These are phyloP conservation scores for Drosophila tsacasi DNA, from an alignment of 1,140 invertebrate genomes.

Conservation along the genomic window DNA sequence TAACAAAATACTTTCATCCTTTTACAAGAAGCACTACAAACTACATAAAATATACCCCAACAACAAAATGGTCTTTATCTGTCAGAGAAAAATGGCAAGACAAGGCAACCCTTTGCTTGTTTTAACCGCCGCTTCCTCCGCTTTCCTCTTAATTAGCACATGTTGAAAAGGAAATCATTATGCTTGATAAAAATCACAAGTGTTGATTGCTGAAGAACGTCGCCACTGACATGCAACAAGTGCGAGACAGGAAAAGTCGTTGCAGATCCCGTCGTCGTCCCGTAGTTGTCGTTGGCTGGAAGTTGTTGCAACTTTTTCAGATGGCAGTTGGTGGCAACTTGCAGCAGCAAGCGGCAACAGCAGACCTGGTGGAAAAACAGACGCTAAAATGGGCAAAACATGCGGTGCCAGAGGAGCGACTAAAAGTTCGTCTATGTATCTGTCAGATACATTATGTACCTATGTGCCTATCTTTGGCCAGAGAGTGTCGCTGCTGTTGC, in stretches of 20 bases:
- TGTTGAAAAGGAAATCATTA: slow-evolving; percentile 84
- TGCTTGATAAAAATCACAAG: slow-evolving; percentile 82
- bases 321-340: slow-evolving; percentile 53
- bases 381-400: slow-evolving; percentile 81
- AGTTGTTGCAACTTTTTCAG: slow-evolving; percentile 42
- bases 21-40: background rate
- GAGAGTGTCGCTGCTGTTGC: slow-evolving; percentile 53
- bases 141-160: slow-evolving; percentile 75
- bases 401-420: slow-evolving; percentile 64
- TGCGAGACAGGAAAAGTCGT: slow-evolving; percentile 78
- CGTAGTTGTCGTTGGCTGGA: slow-evolving; percentile 26
- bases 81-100: slow-evolving; percentile 18
- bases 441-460: slow-evolving; percentile 76
- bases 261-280: slow-evolving; percentile 48
- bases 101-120: slow-evolving; percentile 26
- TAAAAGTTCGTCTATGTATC: slow-evolving; percentile 70
- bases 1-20: slow-evolving; percentile 3
- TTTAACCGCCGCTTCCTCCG: slow-evolving; percentile 14
- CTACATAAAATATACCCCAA: background rate
- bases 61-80: slow-evolving; percentile 11
- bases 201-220: slow-evolving; percentile 75
- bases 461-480: slow-evolving; percentile 52
- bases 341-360: slow-evolving; percentile 23
- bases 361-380: slow-evolving; percentile 63
- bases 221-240: slow-evolving; percentile 66